A percentile compares a stretch with the other conserved stretches of the same genome.
These are phyloP conservation scores for Lemur catta DNA, from an alignment of 2,797 vertebrate species.

Conservation along the genomic window DNA sequence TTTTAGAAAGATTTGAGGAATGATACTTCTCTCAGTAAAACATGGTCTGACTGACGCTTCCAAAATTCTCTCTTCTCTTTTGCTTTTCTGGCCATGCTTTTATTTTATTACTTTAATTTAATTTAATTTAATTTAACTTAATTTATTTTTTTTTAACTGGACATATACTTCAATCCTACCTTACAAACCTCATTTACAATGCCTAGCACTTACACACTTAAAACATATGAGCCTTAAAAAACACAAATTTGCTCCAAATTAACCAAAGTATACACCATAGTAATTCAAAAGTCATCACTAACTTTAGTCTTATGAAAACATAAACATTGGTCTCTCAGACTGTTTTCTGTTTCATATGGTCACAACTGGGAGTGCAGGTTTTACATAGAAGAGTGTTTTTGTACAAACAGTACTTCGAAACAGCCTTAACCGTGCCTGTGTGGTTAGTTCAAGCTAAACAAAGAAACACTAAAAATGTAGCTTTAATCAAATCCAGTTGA, in stretches of 20 bases:
- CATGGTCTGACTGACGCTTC: neutral
- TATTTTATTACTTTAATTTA: neutral
- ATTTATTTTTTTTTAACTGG: neutral
- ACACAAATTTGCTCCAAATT: constrained; percentile 5
- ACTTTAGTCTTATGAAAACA: neutral
- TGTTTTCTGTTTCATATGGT: neutral
- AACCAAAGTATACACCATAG: neutral
- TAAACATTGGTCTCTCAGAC: neutral
- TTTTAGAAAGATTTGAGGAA: constrained; percentile 15
- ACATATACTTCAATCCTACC: neutral
- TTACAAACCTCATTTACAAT: neutral
- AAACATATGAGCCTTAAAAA: constrained; percentile 7
- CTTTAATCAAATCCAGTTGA: constrained; percentile 42
- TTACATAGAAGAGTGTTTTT: neutral
- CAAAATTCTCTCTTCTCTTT: constrained; percentile 27
- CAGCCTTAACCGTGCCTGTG: neutral
- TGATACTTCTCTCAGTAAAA: constrained; percentile 20
- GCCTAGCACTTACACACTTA: neutral
- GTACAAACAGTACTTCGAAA: neutral
- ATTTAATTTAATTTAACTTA: neutral
- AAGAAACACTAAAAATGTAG: neutral
- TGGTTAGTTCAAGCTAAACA: neutral
- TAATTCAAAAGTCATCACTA: neutral
- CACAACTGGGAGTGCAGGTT: neutral
- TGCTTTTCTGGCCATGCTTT: neutral